phyloP scores from a whole-genome alignment of 2,113 vertebrate genomes.

The Pelmatolapia mariae region DNA sequence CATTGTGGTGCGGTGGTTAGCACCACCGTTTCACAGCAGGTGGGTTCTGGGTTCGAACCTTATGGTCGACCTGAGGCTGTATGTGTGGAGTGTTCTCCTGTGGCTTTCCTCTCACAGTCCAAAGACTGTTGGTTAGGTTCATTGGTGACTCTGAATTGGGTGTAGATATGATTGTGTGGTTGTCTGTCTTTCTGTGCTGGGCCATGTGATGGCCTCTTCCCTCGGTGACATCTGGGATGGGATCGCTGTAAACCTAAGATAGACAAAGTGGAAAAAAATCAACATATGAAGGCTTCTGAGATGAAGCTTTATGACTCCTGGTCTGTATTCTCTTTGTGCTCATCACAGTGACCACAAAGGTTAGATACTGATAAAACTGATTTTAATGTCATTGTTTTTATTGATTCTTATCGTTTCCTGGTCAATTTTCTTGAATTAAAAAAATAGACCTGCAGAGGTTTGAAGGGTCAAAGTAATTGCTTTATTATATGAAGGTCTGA shows the following conservation, averaged over 20 bases:
- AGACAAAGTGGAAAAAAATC: not conserved
- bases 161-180: not conserved
- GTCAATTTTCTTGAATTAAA: not conserved
- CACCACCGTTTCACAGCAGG: not conserved
- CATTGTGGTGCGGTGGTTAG: not conserved
- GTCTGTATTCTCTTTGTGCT: accelerated
- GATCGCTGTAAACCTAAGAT: not conserved
- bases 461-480: not conserved
- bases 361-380: not conserved
- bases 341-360: not conserved
- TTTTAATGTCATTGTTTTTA: not conserved
- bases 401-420: not conserved
- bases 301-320: accelerated
- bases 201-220: not conserved
- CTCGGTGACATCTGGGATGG: accelerated
- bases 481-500: not conserved
- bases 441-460: not conserved
- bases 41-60: not conserved
- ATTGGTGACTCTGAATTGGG: accelerated
- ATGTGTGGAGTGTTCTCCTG: not conserved
- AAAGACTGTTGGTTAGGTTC: not conserved
- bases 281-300: not conserved
- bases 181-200: not conserved
- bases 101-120: not conserved
- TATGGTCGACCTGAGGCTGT: not conserved